Evolutionary conservation across 2,797 vertebrate species (phyloP), one percentile per base, ranked within the genome.

Genomic region (Xenopus petersii): DNA sequence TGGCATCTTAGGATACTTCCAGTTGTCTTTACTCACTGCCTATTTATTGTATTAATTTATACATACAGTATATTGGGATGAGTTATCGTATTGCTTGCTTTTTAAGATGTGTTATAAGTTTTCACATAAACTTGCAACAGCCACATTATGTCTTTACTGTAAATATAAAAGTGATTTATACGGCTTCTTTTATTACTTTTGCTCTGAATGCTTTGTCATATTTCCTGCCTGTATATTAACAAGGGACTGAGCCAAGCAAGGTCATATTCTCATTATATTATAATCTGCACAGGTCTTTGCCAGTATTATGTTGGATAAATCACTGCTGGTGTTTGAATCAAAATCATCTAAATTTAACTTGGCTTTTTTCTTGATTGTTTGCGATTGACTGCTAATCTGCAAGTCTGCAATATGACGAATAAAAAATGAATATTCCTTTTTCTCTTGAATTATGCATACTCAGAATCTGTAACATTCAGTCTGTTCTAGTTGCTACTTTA

Each of bases 281-380:
- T 79, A 74, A 79, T 74, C 71, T 65, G 51, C 70, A 73, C 66
- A 70, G 68, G 56, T 65, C 77, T 67, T 74, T 70, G 67, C 76
- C 77, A 79, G 77, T 51, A 74, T 79, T 64, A 79, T 79, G 66
- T 79, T 79, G 70, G 71, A 74, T 79, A 74, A 73, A 79, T 74
- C 54, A 64, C 55, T 42, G 58, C 61, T 70, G 76, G 61, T 65
- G 67, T 61, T 61, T 74, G 70, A 78, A 78, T 79, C 71, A 79
- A 79, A 79, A 65, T 30, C 67, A 60, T 70, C 76, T 74, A 70
- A 74, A 66, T 74, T 69, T 70, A 70, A 70, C 66, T 70, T 73
- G 49, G 24, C 49, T 73, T 49, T 49, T 78, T 73, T 60, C 76
- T 42, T 69, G 71, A 73, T 78, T 74, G 66, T 78, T 78, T 78